These are phyloP conservation scores for Chloroceryle inda DNA, from an alignment of 2,797 vertebrate genomes.

Conservation along the genomic window DNA sequence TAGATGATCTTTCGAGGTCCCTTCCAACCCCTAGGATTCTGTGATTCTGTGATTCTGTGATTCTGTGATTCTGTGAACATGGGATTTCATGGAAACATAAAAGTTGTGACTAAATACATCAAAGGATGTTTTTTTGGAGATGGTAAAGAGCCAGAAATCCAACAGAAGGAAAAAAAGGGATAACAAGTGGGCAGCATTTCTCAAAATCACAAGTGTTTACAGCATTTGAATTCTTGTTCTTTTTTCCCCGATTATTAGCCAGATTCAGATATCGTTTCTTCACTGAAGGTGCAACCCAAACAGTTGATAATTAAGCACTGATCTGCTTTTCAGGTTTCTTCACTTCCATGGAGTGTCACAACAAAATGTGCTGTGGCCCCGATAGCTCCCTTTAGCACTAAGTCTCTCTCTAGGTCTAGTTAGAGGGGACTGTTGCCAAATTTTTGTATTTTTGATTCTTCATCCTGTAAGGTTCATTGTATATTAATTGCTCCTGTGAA, in stretches of 20 bases:
- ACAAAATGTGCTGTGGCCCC: neutral
- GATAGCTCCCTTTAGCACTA: neutral
- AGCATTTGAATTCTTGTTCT: neutral
- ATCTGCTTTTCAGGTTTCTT: constrained; percentile 2
- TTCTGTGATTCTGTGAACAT: no score
- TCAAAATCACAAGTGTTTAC: constrained; percentile 31
- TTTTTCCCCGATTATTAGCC: neutral
- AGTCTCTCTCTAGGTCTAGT: neutral
- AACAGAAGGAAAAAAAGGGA: constrained; percentile 12
- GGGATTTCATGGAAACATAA: neutral
- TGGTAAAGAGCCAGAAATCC: constrained; percentile 4
- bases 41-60: no score
- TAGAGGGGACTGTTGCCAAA: constrained; percentile 2
- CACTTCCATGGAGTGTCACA: neutral
- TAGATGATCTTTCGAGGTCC: no score
- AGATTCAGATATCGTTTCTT: neutral
- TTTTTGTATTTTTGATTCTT: neutral
- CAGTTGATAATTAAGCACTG: neutral
- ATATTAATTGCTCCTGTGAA: constrained; percentile 27
- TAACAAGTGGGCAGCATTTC: neutral
- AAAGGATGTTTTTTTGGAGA: neutral
- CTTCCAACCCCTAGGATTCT: no score
- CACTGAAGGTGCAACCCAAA: neutral
- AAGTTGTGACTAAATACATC: neutral
- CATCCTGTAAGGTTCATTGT: constrained; percentile 16